A percentile compares a stretch with the other conserved stretches of the same genome.
These are phyloP conservation scores for Drosophila peninsularis DNA, from an alignment of 2,888 invertebrate species.

Conservation along the genomic window DNA sequence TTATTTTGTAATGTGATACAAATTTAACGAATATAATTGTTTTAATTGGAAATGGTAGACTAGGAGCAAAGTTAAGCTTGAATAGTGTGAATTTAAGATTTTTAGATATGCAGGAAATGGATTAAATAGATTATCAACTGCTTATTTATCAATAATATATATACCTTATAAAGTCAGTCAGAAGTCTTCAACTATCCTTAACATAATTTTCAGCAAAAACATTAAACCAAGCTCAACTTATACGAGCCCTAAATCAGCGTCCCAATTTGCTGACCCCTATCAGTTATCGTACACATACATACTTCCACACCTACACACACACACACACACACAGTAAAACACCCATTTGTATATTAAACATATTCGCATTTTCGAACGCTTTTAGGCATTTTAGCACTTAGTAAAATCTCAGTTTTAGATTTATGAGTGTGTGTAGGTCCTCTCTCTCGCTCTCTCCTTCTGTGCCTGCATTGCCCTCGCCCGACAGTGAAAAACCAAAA, in stretches of 20 bases:
- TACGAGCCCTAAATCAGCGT: constrained; percentile 12
- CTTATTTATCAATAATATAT: neutral
- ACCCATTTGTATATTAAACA: constrained; percentile 23
- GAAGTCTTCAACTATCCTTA: neutral
- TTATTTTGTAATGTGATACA: constrained; percentile 11
- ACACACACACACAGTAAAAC: constrained; percentile 6
- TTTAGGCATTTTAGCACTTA: constrained; percentile 55
- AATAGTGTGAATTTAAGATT: too few species aligned
- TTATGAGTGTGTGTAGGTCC: constrained; percentile 9
- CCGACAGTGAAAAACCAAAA: constrained; percentile 22
- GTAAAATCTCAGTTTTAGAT: constrained; percentile 52
- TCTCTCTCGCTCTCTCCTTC: neutral
- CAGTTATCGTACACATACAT: neutral
- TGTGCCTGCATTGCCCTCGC: constrained; percentile 5
- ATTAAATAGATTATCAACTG: too few species aligned
- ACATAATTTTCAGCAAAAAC: neutral
- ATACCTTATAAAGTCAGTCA: neutral
- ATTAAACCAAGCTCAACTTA: neutral
- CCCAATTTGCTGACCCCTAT: constrained; percentile 22
- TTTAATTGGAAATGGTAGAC: neutral
- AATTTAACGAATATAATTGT: neutral
- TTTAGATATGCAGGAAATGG: too few species aligned
- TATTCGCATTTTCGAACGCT: constrained; percentile 29
- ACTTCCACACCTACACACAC: neutral
- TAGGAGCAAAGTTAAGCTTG: neutral